Percentiles rank a stretch among this genome's conserved stretches.
These are phyloP conservation scores for Gadus macrocephalus DNA, from an alignment of 2,113 vertebrate genomes.

Conservation along the genomic window DNA sequence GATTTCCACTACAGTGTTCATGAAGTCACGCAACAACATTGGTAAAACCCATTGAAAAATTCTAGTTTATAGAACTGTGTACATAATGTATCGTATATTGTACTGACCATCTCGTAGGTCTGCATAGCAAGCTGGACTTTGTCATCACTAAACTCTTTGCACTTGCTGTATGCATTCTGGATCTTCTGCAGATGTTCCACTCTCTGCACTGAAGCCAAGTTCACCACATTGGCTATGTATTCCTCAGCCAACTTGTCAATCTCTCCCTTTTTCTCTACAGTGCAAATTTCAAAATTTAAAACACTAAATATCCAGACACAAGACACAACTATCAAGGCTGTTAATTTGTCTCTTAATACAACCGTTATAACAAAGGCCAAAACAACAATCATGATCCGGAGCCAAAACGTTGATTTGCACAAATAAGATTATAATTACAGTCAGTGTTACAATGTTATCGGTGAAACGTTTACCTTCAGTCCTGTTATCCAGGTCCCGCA, in stretches of 20 bases:
- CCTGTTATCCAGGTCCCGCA: constrained; percentile 91
- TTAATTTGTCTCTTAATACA: background rate
- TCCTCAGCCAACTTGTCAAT: constrained; percentile 90
- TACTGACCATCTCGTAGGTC: constrained; percentile 96
- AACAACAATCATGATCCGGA: background rate
- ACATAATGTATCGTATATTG: no score
- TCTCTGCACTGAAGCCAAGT: constrained; percentile 79
- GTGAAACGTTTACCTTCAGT: constrained; percentile 81
- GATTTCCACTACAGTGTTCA: no score
- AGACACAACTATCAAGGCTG: background rate
- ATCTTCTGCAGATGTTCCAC: constrained; percentile 93
- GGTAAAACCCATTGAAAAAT: background rate
- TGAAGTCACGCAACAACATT: background rate
- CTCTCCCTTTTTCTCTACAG: constrained; percentile 90
- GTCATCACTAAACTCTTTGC: constrained; percentile 95
- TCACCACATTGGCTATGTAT: constrained; percentile 85
- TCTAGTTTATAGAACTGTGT: no score
- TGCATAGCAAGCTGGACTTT: constrained; percentile 99
- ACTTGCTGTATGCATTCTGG: constrained; percentile 89
- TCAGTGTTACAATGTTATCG: background rate
- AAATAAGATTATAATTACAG: background rate
- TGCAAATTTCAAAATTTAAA: background rate
- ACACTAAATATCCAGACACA: background rate
- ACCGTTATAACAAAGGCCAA: background rate
- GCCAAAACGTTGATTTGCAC: background rate